Conservation (phyloP, 2,113 vertebrate species). For the Zingel zingel region DNA sequence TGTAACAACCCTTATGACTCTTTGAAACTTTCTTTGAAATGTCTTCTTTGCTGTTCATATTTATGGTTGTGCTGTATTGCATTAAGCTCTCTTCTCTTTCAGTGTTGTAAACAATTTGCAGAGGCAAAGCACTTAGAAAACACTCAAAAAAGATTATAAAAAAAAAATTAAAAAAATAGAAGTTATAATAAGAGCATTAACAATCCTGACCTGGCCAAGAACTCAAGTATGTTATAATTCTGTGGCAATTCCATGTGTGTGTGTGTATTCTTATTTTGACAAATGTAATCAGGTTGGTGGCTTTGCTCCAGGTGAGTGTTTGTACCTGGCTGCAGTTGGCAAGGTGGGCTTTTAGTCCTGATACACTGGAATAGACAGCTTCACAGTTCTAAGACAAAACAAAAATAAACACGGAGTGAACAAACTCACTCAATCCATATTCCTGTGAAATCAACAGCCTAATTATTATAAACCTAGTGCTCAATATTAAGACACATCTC, state of each 20-base stretch:
- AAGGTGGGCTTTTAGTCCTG: constrained; percentile 96
- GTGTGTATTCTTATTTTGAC: background rate
- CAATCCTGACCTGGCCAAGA: background rate
- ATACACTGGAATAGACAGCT: constrained; percentile 98
- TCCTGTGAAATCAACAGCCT: background rate
- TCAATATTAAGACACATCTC: background rate
- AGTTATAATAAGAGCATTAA: background rate
- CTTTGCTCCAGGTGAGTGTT: constrained; percentile 19
- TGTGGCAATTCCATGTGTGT: background rate
- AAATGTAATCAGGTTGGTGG: background rate
- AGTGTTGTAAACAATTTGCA: background rate
- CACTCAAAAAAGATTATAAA: background rate
- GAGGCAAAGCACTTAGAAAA: background rate
- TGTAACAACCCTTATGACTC: background rate
- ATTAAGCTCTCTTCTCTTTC: background rate
- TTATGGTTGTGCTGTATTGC: background rate
- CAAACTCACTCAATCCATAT: background rate
- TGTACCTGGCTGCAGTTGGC: constrained; percentile 97
- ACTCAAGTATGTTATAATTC: background rate
- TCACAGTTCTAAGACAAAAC: constrained; percentile 90
- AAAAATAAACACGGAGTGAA: constrained; percentile 38
- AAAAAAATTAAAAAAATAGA: background rate
- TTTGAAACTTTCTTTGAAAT: background rate
- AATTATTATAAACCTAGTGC: background rate
- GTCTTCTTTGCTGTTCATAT: background rate